Evolutionary conservation across 2,888 invertebrate species (phyloP).

Genomic region (Pristionchus mayeri): DNA sequence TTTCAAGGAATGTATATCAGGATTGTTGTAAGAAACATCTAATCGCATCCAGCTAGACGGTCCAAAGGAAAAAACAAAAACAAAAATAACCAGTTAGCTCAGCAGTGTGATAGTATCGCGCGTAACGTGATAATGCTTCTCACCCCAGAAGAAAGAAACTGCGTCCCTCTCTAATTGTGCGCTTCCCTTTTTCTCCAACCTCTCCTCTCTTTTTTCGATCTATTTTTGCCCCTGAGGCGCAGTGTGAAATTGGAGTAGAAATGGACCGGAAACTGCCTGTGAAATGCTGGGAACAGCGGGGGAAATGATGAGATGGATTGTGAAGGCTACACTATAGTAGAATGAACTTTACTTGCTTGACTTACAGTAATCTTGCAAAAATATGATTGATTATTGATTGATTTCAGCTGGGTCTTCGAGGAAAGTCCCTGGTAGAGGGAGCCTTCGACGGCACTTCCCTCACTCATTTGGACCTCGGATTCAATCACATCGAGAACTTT

Average conservation of each 20-base stretch:
- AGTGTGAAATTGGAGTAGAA: neutral
- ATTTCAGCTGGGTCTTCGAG: conserved; percentile 41
- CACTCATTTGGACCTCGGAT: conserved; percentile 28
- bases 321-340: neutral
- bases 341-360: too few relatives aligned
- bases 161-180: conserved; percentile 20
- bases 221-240: neutral
- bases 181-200: neutral
- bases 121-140: neutral
- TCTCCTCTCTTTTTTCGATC: neutral
- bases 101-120: too few relatives aligned
- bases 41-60: too few relatives aligned
- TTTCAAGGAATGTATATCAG: too few relatives aligned
- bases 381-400: neutral
- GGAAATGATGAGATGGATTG: neutral
- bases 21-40: too few relatives aligned
- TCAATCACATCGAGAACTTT: conserved; percentile 40
- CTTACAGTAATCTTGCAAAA: neutral
- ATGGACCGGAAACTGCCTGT: neutral
- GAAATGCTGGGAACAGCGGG: conserved; percentile 2
- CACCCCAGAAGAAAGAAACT: neutral
- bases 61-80: too few relatives aligned
- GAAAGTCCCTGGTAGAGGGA: conserved; percentile 25
- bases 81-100: too few relatives aligned
- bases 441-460: conserved; percentile 38